A percentile compares a stretch with the other conserved stretches of the same genome.
These are phyloP conservation scores for Drosophila trichaetosa DNA, from an alignment of 2,888 invertebrate species.

Conservation along the genomic window DNA sequence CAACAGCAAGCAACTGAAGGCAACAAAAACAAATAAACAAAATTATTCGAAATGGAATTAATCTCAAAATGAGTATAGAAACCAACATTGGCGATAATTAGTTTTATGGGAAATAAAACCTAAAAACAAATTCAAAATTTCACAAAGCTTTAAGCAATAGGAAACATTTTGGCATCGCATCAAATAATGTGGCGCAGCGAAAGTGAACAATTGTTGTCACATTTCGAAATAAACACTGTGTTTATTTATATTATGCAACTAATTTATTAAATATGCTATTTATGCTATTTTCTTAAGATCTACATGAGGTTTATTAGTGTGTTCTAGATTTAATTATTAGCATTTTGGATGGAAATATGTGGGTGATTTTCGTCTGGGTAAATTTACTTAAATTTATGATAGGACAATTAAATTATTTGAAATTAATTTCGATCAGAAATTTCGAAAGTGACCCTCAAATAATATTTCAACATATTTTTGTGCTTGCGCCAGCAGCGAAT, in stretches of 20 bases:
- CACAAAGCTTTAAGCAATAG: conserved; percentile 10
- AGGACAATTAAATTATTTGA: conserved; percentile 20
- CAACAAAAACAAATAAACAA: conserved; percentile 73
- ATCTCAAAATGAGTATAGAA: conserved; percentile 54
- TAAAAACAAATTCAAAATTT: conserved; percentile 20
- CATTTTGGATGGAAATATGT: conserved; percentile 12
- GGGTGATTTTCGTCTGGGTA: conserved; percentile 1
- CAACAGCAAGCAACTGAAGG: conserved; percentile 34
- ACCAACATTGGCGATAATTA: conserved; percentile 65
- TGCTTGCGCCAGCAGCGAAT: conserved; percentile 71
- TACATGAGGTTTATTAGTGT: conserved; percentile 37
- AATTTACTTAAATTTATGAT: conserved; percentile 56
- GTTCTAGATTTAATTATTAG: conserved; percentile 45
- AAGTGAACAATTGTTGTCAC: conserved; percentile 71
- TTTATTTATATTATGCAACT: conserved; percentile 26
- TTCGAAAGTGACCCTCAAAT: conserved; percentile 79
- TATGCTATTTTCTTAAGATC: conserved; percentile 31
- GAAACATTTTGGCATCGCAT: conserved; percentile 52
- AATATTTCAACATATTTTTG: conserved; percentile 75
- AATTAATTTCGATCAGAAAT: conserved; percentile 62
- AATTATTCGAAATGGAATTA: conserved; percentile 76
- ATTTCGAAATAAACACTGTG: conserved; percentile 30
- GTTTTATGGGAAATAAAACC: conserved; percentile 37
- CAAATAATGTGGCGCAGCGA: conserved; percentile 59
- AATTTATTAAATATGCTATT: conserved; percentile 48